phyloP scores from a whole-genome alignment of 64 coral and sea anemone genomes.

The Stichodactyla helianthus region DNA sequence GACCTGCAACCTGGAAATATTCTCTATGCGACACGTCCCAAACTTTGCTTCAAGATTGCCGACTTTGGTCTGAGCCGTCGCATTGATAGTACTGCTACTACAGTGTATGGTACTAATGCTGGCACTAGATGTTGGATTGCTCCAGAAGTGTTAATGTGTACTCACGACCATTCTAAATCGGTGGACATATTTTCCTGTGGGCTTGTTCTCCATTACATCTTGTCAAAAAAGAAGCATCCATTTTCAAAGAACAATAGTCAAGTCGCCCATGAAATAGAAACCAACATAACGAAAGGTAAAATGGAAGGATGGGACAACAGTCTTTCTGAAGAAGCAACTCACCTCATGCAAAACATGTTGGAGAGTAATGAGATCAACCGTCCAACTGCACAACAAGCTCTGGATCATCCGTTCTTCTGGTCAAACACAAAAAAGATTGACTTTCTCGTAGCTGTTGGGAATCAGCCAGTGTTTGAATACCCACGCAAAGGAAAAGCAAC shows the following conservation, averaged over 20 bases:
- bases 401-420: background rate
- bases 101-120: background rate
- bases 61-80: conserved; percentile 71
- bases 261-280: background rate
- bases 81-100: background rate
- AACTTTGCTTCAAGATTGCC: conserved; percentile 42
- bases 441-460: background rate
- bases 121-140: too few relatives aligned
- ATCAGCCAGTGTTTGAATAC: background rate
- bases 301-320: background rate
- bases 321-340: background rate
- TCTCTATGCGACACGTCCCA: conserved; percentile 43
- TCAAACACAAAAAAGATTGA: background rate
- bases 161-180: background rate
- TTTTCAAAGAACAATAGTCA: background rate
- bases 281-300: background rate
- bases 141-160: background rate
- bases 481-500: background rate
- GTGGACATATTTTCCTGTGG: too few relatives aligned
- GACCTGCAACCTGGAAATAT: conserved; percentile 46
- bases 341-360: too few relatives aligned
- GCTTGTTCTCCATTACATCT: too few relatives aligned
- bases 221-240: too few relatives aligned
- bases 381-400: background rate
- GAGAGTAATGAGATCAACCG: background rate